Evolutionary conservation across 2,113 vertebrate species (phyloP).

Genomic region (Vicugna pacos): DNA sequence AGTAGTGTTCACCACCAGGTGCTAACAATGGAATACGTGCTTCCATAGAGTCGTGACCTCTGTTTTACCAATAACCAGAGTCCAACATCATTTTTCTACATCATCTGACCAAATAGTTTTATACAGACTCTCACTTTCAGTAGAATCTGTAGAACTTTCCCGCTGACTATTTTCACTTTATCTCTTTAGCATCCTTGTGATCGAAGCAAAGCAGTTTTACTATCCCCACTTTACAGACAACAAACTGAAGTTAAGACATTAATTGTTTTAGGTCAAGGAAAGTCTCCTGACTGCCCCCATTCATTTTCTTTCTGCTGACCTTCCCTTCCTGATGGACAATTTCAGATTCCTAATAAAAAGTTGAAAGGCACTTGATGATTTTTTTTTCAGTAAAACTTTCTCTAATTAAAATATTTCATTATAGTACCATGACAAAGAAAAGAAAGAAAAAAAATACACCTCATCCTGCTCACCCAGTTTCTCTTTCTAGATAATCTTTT

Average conservation of each 20-base stretch:
- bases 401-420: constrained; percentile 41
- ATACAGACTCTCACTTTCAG: not conserved
- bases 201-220: not conserved
- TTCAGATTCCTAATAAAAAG: constrained; percentile 12
- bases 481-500: not conserved
- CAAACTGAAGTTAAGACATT: not conserved
- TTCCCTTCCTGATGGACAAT: not conserved
- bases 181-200: constrained; percentile 16
- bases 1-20: not conserved
- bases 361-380: not conserved
- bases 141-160: not conserved
- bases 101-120: not conserved
- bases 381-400: not conserved
- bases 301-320: not conserved
- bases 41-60: not conserved
- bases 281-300: not conserved
- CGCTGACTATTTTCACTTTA: not conserved
- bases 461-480: not conserved
- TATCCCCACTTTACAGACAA: not conserved
- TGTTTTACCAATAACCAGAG: not conserved
- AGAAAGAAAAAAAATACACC: not conserved
- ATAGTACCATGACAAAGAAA: constrained; percentile 17
- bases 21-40: fast-evolving
- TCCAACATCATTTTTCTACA: not conserved
- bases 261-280: constrained; percentile 8